Evolutionary conservation across 1,140 invertebrate species (phyloP).

Genomic region (Dreissena polymorpha): DNA sequence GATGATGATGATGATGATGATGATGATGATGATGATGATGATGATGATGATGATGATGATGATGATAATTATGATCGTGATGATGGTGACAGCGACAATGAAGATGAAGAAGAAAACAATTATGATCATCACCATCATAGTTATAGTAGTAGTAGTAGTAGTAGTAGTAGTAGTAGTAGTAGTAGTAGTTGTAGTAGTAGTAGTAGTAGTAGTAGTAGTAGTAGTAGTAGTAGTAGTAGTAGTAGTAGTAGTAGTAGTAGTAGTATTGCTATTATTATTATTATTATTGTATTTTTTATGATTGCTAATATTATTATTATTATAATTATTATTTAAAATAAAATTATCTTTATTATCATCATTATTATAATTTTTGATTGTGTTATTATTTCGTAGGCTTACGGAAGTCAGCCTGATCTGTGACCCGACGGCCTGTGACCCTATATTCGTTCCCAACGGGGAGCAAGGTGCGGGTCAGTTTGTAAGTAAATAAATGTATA

Average conservation of each 20-base stretch:
- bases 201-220: too few relatives aligned
- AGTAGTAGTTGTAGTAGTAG: not conserved
- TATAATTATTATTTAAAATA: too few relatives aligned
- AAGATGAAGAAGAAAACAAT: not conserved
- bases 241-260: too few relatives aligned
- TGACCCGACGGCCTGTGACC: constrained; percentile 29
- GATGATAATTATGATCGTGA: constrained; percentile 14
- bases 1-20: constrained; percentile 23
- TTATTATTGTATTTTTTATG: too few relatives aligned
- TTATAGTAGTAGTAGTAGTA: too few relatives aligned
- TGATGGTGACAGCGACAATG: not conserved
- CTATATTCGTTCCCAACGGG: constrained; percentile 20
- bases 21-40: constrained; percentile 28
- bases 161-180: not conserved
- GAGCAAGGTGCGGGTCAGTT: constrained; percentile 45
- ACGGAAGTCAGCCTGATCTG: constrained; percentile 36
- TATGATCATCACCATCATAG: not conserved
- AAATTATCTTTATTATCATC: too few relatives aligned
- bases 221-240: too few relatives aligned
- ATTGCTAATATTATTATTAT: too few relatives aligned
- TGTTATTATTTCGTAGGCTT: constrained; percentile 16
- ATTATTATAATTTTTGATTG: too few relatives aligned
- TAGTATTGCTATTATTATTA: too few relatives aligned
- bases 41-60: constrained; percentile 28
- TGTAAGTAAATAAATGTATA: constrained; percentile 16